Evolutionary conservation across 1,140 invertebrate species (phyloP), one percentile per base, ranked within the genome.

Genomic region (Bombus superbus): DNA sequence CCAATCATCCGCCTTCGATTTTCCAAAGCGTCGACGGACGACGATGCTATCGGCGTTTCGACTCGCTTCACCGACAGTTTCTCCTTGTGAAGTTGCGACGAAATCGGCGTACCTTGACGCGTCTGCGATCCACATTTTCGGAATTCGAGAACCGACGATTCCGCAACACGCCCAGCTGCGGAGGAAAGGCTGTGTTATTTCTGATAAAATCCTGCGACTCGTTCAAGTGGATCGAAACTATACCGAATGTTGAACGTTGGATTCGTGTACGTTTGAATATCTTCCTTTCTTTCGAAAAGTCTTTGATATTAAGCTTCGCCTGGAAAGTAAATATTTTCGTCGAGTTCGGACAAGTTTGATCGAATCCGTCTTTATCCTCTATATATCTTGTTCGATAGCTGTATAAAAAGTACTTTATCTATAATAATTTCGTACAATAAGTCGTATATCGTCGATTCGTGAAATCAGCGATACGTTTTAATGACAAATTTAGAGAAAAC

Each of bases 1-100:
- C n/a, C n/a, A 78, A 78, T 78, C 44, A 64, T 44, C 28, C 15
- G 15, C n/a, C 28, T 78, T 57, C 22, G 5, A 62, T 77, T 42
- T 62, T 62, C 38, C 28, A 40, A 62, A 40, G 57, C 28, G 5
- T 38, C 13, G 11, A 57, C 38, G 9, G 38, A 40, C 57, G 38
- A 40, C 57, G 38, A 77, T 77, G 57, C 38, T 35, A 25, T 25
- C 15, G 4, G 13, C 25, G 35, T 76, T 38, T 77, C 75, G 53
- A 38, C 53, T 59, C 74, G 53, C 35, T 77, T 32, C 42, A 9
- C 13, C 32, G 32, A 35, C n/a, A 8, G n/a, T 53, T 74, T 74
- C 73, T 53, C 44, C 35, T 75, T 40, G n/a, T 10, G 44, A 28
- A 53, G 69, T n/a, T 72, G 25, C 72, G 9, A 47, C 42, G 42